Evolutionary conservation across 37 sponge, comb jelly and placozoan species (phyloP).

Genomic region (Mnemiopsis leidyi): DNA sequence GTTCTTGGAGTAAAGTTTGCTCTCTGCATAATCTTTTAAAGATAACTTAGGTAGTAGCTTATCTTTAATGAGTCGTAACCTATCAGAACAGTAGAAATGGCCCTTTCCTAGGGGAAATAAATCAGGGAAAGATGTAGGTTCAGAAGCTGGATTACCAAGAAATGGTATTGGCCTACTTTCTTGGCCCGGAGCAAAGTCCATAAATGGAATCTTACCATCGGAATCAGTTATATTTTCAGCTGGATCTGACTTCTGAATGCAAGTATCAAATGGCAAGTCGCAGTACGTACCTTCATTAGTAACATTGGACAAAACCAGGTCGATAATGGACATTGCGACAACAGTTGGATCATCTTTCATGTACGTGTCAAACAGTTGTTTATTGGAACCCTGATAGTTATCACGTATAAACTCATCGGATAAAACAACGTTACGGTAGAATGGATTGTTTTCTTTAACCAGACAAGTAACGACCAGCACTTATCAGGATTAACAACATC

Average conservation of each 20-base stretch:
- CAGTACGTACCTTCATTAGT: background rate
- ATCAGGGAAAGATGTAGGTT: background rate
- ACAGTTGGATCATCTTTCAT: background rate
- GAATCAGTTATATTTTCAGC: background rate
- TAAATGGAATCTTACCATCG: slow-evolving; percentile 5
- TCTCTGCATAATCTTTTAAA: background rate
- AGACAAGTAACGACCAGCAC: background rate
- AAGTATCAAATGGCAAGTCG: background rate
- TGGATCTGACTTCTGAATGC: background rate
- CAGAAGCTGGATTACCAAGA: background rate
- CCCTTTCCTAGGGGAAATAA: background rate
- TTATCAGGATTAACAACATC: background rate
- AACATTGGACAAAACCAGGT: background rate
- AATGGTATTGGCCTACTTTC: background rate
- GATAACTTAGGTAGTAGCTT: background rate
- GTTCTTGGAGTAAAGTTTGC: background rate
- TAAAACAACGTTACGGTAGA: background rate
- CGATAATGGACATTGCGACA: background rate
- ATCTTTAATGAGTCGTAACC: background rate
- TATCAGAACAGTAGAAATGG: background rate
- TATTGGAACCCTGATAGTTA: background rate
- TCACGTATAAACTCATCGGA: background rate
- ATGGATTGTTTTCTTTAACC: background rate
- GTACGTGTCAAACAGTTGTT: background rate
- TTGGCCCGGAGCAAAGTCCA: slow-evolving; percentile 26